Percentiles rank a stretch among this genome's conserved stretches.
These are phyloP conservation scores for Arrhopalites spinosus DNA, from an alignment of 2,888 invertebrate genomes.

Conservation along the genomic window DNA sequence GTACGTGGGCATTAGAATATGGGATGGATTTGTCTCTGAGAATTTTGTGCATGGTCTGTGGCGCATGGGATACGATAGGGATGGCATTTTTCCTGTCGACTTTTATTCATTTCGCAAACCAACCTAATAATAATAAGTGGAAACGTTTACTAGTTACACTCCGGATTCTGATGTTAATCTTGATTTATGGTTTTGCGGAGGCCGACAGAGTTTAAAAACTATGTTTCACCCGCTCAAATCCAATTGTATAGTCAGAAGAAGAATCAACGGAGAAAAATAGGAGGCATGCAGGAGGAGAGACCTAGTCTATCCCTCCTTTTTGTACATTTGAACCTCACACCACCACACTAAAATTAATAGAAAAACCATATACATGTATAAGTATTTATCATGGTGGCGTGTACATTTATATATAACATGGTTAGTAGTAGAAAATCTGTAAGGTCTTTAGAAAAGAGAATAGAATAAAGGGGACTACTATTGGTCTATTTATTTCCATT, in stretches of 20 bases:
- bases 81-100: constrained; percentile 10
- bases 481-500: too few species aligned
- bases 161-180: constrained; percentile 31
- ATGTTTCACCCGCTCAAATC: constrained; percentile 24
- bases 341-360: too few species aligned
- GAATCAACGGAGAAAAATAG: constrained; percentile 16
- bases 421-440: too few species aligned
- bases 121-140: constrained; percentile 34
- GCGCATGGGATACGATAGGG: too few species aligned
- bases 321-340: background rate
- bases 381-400: too few species aligned
- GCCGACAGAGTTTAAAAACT: constrained; percentile 27
- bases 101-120: constrained; percentile 28
- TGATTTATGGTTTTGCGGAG: constrained; percentile 32
- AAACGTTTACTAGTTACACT: constrained; percentile 12
- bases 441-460: too few species aligned
- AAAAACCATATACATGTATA: too few species aligned
- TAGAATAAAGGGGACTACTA: too few species aligned
- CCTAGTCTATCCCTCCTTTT: background rate
- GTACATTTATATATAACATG: too few species aligned
- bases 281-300: background rate
- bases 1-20: background rate
- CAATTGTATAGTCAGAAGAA: background rate
- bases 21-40: background rate
- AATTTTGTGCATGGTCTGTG: background rate